phyloP scores from a whole-genome alignment of 2,797 vertebrate genomes.

The Molothrus aeneus region DNA sequence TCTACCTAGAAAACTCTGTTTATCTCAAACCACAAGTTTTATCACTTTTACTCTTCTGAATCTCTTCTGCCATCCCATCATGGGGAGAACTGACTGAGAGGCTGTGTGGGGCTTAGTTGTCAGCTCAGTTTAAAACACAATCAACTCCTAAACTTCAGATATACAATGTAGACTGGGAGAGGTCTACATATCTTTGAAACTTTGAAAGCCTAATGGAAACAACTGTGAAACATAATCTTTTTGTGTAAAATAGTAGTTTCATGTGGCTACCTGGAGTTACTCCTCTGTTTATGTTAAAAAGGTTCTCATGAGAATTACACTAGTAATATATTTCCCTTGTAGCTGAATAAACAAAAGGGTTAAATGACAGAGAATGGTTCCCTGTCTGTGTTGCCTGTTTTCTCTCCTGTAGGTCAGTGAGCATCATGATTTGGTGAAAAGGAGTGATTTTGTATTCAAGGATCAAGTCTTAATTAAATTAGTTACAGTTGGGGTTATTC shows the following conservation, averaged over 20 bases:
- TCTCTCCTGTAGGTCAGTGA: slow-evolving; percentile 45
- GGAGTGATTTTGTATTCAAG: slow-evolving; percentile 39
- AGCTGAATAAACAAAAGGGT: slow-evolving; percentile 20
- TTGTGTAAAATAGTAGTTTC: not conserved
- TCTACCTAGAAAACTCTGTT: not conserved
- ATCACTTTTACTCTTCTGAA: not conserved
- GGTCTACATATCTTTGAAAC: not conserved
- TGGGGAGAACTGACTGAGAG: not conserved
- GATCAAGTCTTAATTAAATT: slow-evolving; percentile 69
- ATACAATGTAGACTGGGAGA: not conserved
- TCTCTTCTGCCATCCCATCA: not conserved
- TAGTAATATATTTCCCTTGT: not conserved
- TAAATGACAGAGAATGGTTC: slow-evolving; percentile 40
- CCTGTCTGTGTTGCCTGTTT: not conserved
- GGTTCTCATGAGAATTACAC: slow-evolving; percentile 32
- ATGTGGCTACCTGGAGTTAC: not conserved
- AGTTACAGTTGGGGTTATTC: slow-evolving; percentile 63
- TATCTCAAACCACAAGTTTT: not conserved
- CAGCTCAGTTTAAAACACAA: not conserved
- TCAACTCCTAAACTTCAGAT: not conserved
- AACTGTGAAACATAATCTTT: not conserved
- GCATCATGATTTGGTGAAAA: slow-evolving; percentile 49
- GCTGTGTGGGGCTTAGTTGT: not conserved
- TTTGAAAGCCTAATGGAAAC: not conserved
- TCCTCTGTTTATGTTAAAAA: not conserved